Conservation (phyloP, 2,888 invertebrate genomes). For the Ariolimax columbianus region DNA sequence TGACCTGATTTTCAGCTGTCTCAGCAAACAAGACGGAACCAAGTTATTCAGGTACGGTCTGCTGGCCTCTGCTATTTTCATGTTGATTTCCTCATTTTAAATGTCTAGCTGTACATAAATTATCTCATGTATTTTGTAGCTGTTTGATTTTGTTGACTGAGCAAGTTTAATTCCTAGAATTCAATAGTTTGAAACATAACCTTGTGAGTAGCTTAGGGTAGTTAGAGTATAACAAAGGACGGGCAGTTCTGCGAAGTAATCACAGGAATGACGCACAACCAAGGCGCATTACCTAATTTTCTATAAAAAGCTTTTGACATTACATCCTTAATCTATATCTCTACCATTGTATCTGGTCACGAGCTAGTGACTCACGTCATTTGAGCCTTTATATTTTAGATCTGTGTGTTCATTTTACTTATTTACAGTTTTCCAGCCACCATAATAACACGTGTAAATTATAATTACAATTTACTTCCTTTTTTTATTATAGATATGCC, state of each 20-base stretch:
- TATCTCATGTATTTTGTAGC: neutral
- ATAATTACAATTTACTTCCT: too few relatives aligned
- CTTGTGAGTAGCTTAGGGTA: neutral
- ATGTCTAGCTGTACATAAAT: neutral
- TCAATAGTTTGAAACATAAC: neutral
- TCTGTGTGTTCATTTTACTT: too few relatives aligned
- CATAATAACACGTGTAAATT: too few relatives aligned
- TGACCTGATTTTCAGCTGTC: neutral
- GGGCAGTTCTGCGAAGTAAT: neutral
- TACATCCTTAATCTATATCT: neutral
- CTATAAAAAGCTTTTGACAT: conserved; percentile 1
- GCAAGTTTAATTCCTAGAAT: neutral
- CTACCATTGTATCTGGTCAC: neutral
- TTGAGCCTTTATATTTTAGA: neutral
- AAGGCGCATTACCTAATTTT: conserved; percentile 11
- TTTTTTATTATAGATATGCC: too few relatives aligned
- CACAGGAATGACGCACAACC: neutral
- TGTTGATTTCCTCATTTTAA: neutral
- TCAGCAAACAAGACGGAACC: neutral
- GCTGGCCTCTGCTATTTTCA: neutral
- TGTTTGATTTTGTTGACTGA: neutral
- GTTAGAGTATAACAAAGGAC: neutral
- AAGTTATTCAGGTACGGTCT: neutral
- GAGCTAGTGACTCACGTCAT: neutral
- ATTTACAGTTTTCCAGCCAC: too few relatives aligned